Evolutionary conservation across 2,797 vertebrate genomes (phyloP), one percentile per base, ranked within the genome.

Genomic region (Tangara arthus): DNA sequence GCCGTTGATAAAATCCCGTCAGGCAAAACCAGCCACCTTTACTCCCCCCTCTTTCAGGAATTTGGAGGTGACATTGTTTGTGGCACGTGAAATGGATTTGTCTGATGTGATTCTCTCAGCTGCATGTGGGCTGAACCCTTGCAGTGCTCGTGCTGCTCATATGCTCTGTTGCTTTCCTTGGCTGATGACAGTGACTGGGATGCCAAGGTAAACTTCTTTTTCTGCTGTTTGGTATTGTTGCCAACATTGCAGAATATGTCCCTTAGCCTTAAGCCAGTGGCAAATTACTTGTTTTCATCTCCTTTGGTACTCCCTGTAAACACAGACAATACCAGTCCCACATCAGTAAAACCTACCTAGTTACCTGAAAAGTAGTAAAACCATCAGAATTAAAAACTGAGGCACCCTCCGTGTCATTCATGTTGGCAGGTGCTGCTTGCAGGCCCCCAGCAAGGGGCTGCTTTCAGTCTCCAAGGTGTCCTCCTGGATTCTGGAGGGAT

Each of bases 321-420:
- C 12, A 41, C 27, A 55, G 61, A 20, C 18, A 68, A 39, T 42
- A 42, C 14, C 1, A 3, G n/a, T 65, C 30, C 21, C 5, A 1
- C 17, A 5, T 65, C 35, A 34, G 79, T 28, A 65, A 55, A 79
- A 49, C 15, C 39, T 19, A 11, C 22, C 28, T 56, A 47, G 15
- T 63, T 47, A 55, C 39, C 19, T 35, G 30, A 57, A 86, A 66
- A 88, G 6, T 14, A 34, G 34, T 27, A 15, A 75, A 89, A 53
- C 1, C 12, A 20, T 27, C 32, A n/a, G 34, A 79, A 72, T 27
- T 79, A 50, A 87, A 64, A 79, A 17, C 17, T 32, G 24, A 72
- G 35, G 9, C 7, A 34, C 9, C 6, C 9, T 73, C 35, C 30
- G 6, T 39, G 39, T 42, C 27, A 37, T n/a, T 66, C 0, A 0